Conservation (phyloP, 2,113 vertebrate species). For the Pardalotus punctatus region DNA sequence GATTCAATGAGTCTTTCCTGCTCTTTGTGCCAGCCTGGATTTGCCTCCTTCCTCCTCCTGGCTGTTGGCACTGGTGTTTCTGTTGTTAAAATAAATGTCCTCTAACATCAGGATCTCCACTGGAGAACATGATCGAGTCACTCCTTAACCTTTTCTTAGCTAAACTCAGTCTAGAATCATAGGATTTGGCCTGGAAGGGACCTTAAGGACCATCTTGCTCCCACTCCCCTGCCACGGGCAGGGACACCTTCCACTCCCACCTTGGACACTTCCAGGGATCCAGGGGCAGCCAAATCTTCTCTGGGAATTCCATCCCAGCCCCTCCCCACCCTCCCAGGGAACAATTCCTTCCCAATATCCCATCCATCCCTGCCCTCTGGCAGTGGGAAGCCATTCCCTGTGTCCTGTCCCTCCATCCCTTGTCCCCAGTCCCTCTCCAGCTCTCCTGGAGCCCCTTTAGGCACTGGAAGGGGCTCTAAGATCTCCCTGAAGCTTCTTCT, state of each 20-base stretch:
- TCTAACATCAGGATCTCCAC: not conserved
- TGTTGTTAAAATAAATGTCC: not conserved
- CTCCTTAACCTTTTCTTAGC: not conserved
- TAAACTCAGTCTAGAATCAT: not conserved
- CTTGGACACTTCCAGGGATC: not conserved
- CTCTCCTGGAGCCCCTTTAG: not conserved
- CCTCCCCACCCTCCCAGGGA: not conserved
- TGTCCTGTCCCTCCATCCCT: not conserved
- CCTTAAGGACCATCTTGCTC: no score
- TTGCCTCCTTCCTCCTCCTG: not conserved
- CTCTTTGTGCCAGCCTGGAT: not conserved
- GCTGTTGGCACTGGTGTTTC: not conserved
- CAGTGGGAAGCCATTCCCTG: not conserved
- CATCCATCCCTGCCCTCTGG: not conserved
- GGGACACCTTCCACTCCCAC: not conserved
- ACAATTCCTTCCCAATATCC: not conserved
- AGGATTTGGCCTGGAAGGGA: not conserved
- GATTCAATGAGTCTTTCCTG: not conserved
- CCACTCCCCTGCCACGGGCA: not conserved
- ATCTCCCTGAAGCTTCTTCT: not conserved
- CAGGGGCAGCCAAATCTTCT: not conserved
- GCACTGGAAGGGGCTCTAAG: not conserved
- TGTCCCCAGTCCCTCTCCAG: not conserved
- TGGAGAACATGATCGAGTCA: fast-evolving
- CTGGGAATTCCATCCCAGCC: not conserved